Base-by-base conservation (phyloP, 2,113 vertebrate species). In the Neodon shergylaensis region DNA sequence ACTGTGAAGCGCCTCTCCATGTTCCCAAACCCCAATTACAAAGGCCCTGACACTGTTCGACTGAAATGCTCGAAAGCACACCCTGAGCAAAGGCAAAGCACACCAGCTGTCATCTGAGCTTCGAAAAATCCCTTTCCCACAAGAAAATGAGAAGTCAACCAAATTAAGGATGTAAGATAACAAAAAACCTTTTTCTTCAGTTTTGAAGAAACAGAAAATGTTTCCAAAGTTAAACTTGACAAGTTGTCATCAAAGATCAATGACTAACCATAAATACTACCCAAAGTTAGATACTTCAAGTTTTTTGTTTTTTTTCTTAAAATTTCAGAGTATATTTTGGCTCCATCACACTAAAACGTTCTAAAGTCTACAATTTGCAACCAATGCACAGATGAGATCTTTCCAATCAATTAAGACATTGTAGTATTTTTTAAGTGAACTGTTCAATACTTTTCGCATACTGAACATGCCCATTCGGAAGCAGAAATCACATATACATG, bases 141-240 rank as follows among this genome's bases (percentile, higher is more conserved):
- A 84, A 24, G 39, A 72, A 94, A 95, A 87, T 63, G 28, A 93
- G 2, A 93, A 93, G 26, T 47, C 2, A 94, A 49, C 77, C 5
- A 19, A 16, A 72, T 26, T 19, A 52, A 17, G 39, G 31, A n/a
- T 74, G 66, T 66, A 66, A 61, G 44, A 33, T 72, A 85, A 85
- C 36, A 79, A 93, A 96, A 28, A 86, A 86, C 94, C 90, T 44
- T 95, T 78, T 77, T 47, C 68, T 63, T 33, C 70, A 81, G 65
- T 65, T 92, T 88, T 82, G n/a, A 74, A 86, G 42, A 91, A 94
- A 94, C 31, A 91, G 31, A 95, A 90, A 92, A 82, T 17, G 61
- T 94, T 93, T 94, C 83, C 81, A 92, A 79, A 1, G 92, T 12
- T 87, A 49, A 95, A 96, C 26, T 70, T 58, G 33, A 89, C 68